Evolutionary conservation across 2,113 vertebrate species (phyloP).

Genomic region (Bujurquina vittata): DNA sequence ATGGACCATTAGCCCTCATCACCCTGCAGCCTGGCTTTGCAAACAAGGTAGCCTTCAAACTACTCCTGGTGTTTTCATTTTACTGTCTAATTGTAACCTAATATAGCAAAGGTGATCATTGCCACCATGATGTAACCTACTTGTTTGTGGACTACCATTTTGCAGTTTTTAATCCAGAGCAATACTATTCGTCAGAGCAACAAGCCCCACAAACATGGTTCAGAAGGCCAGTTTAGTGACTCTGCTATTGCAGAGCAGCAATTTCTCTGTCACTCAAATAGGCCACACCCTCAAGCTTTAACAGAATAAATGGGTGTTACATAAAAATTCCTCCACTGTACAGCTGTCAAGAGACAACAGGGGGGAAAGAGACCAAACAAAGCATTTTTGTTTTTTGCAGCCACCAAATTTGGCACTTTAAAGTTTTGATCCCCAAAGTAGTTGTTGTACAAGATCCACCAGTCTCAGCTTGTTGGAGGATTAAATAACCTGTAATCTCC

Average conservation of each 20-base stretch:
- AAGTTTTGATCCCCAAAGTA: no score
- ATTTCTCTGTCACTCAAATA: not conserved
- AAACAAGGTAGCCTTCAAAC: constrained; percentile 77
- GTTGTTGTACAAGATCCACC: no score
- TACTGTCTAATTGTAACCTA: not conserved
- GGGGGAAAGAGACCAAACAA: no score
- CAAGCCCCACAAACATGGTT: not conserved
- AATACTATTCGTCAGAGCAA: no score
- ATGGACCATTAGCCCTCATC: constrained; percentile 80
- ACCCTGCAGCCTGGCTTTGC: constrained; percentile 87
- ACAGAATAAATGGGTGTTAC: not conserved
- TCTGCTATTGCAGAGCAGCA: not conserved
- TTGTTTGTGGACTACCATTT: no score
- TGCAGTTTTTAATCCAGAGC: no score
- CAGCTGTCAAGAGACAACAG: not conserved
- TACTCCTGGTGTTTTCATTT: not conserved
- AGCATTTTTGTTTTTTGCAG: no score
- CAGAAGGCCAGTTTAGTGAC: not conserved
- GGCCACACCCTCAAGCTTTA: not conserved
- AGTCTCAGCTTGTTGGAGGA: no score
- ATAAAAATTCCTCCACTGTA: not conserved
- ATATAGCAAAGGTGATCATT: no score
- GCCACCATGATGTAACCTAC: no score
- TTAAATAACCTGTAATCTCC: no score
- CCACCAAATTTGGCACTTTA: no score